Percentiles rank a stretch among this genome's conserved stretches.
These are phyloP conservation scores for Orchesella flavescens DNA, from an alignment of 2,888 invertebrate species.

Conservation along the genomic window DNA sequence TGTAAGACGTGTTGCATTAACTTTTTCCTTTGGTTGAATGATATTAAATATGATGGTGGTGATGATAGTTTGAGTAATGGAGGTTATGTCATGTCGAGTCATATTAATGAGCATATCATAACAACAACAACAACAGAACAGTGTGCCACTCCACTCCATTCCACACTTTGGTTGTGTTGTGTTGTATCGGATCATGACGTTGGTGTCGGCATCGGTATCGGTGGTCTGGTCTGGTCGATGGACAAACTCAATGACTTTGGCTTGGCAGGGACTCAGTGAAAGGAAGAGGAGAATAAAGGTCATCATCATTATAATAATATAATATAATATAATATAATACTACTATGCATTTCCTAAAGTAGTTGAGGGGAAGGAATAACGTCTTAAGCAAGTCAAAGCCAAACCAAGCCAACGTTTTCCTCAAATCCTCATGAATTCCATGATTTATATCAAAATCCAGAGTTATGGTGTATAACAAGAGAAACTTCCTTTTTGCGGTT, in stretches of 20 bases:
- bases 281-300: not conserved
- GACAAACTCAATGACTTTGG: not conserved
- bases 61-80: conserved; percentile 6
- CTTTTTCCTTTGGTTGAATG: not conserved
- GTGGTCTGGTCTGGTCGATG: too few species aligned
- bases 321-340: too few species aligned
- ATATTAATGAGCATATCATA: conserved; percentile 3
- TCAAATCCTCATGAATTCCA: conserved; percentile 9
- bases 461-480: too few species aligned
- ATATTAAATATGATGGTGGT: not conserved
- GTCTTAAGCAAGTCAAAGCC: too few species aligned
- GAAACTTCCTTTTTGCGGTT: too few species aligned
- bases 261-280: not conserved
- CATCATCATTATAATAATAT: conserved; percentile 8
- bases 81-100: conserved; percentile 2
- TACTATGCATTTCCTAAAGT: conserved; percentile 5
- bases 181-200: too few species aligned
- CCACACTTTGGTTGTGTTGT: not conserved
- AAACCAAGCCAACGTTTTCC: not conserved
- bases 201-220: too few species aligned
- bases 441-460: conserved; percentile 4
- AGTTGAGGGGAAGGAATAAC: too few species aligned
- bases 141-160: too few species aligned
- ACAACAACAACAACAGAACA: too few species aligned
- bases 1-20: not conserved